Conservation (phyloP, 2,888 invertebrate species). For the Hyppa rectilinea region DNA sequence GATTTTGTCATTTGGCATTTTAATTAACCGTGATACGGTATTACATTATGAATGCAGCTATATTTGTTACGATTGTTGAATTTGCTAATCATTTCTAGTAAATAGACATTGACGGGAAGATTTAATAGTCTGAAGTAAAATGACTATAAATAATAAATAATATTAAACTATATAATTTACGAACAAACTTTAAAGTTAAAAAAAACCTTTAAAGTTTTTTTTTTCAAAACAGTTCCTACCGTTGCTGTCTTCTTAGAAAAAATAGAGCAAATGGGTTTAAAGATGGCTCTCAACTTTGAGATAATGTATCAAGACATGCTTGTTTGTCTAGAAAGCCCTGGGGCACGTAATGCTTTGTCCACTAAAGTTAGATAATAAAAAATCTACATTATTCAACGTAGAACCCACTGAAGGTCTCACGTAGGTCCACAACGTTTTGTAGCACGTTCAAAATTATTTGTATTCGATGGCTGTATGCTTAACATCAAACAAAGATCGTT, state of each 20-base stretch:
- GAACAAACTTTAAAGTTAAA: too few relatives aligned
- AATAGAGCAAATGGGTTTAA: neutral
- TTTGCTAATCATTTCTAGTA: neutral
- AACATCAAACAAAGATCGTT: conserved; percentile 59
- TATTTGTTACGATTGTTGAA: neutral
- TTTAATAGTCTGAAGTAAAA: too few relatives aligned
- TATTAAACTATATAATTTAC: too few relatives aligned
- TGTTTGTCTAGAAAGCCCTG: conserved; percentile 32
- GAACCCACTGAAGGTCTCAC: conserved; percentile 69
- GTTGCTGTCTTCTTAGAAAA: neutral
- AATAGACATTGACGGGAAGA: neutral
- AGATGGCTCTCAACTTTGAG: neutral
- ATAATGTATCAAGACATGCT: conserved; percentile 2
- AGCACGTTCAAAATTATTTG: conserved; percentile 51
- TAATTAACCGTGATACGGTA: neutral
- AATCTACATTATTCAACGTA: conserved; percentile 70
- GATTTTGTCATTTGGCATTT: conserved; percentile 10
- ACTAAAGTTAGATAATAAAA: conserved; percentile 66
- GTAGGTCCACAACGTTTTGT: conserved; percentile 54
- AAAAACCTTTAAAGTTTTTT: too few relatives aligned
- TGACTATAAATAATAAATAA: too few relatives aligned
- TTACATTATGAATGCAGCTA: neutral
- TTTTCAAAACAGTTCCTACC: too few relatives aligned
- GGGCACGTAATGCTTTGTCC: conserved; percentile 66
- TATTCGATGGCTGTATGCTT: conserved; percentile 54